phyloP scores from a whole-genome alignment of 2,888 invertebrate genomes.

The Itoplectis maculator region DNA sequence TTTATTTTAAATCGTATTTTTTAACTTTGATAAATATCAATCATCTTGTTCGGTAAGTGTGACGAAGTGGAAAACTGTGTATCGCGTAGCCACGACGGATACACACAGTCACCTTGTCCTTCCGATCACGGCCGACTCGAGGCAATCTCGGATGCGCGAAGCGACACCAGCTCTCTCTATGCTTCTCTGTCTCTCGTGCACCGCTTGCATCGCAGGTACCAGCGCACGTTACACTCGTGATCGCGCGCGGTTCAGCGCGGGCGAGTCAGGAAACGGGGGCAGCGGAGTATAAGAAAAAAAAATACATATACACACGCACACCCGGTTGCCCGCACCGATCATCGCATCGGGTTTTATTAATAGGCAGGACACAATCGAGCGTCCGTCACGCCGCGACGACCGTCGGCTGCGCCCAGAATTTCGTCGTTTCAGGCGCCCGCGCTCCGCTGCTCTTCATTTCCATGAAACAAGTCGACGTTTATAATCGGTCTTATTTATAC shows the following conservation, averaged over 20 bases:
- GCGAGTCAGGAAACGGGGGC: slow-evolving; percentile 83
- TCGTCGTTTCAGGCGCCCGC: slow-evolving; percentile 47
- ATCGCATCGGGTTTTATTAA: slow-evolving; percentile 75
- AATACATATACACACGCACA: slow-evolving; percentile 54
- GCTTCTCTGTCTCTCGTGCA: slow-evolving; percentile 1
- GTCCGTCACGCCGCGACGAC: slow-evolving; percentile 79
- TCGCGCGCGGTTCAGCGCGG: slow-evolving; percentile 73
- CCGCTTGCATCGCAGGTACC: not conserved
- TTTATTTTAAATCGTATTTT: too few species aligned
- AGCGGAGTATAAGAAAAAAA: slow-evolving; percentile 79
- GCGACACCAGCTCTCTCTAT: slow-evolving; percentile 30
- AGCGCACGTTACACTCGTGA: slow-evolving; percentile 9
- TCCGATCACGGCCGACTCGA: slow-evolving; percentile 15
- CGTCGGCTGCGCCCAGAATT: slow-evolving; percentile 75
- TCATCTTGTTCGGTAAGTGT: too few species aligned
- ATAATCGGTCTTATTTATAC: too few species aligned
- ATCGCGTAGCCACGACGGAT: not conserved
- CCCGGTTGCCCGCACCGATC: slow-evolving; percentile 54
- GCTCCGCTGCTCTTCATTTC: not conserved
- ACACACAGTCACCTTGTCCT: slow-evolving; percentile 3
- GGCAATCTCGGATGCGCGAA: slow-evolving; percentile 27
- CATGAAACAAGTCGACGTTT: not conserved
- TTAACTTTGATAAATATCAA: too few species aligned
- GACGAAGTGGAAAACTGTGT: not conserved
- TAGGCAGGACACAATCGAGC: slow-evolving; percentile 77